These are phyloP conservation scores for Syngnathus scovelli DNA, from an alignment of 2,113 vertebrate genomes.

Conservation along the genomic window DNA sequence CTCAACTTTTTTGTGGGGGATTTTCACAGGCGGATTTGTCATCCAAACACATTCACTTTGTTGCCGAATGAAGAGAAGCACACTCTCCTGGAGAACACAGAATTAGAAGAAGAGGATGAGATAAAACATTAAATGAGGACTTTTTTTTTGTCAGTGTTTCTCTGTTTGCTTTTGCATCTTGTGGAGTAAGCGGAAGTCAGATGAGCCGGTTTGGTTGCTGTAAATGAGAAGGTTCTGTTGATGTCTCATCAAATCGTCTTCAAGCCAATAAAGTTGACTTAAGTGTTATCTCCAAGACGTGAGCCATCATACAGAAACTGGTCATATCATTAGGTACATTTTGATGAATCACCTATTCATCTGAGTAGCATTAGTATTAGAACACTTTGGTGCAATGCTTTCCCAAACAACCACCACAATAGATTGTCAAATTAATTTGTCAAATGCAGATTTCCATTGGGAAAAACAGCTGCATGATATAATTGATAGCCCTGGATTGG, in stretches of 20 bases:
- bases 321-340: no score
- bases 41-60: constrained; percentile 58
- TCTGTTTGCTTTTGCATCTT: constrained; percentile 9
- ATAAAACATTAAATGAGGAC: constrained; percentile 35
- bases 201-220: neutral
- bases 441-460: neutral
- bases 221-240: neutral
- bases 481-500: neutral
- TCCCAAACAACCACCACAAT: neutral
- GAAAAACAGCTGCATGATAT: no score
- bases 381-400: neutral
- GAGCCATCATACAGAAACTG: no score
- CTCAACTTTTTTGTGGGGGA: no score
- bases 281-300: no score
- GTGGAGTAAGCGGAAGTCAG: neutral
- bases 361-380: neutral
- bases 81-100: constrained; percentile 61
- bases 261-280: no score
- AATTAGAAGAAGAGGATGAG: constrained; percentile 45
- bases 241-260: no score
- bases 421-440: neutral
- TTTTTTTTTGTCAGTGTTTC: constrained; percentile 15
- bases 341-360: neutral
- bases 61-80: constrained; percentile 69
- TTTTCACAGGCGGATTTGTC: constrained; percentile 58